phyloP scores from a whole-genome alignment of 2,888 invertebrate genomes.

The Busseola fusca region DNA sequence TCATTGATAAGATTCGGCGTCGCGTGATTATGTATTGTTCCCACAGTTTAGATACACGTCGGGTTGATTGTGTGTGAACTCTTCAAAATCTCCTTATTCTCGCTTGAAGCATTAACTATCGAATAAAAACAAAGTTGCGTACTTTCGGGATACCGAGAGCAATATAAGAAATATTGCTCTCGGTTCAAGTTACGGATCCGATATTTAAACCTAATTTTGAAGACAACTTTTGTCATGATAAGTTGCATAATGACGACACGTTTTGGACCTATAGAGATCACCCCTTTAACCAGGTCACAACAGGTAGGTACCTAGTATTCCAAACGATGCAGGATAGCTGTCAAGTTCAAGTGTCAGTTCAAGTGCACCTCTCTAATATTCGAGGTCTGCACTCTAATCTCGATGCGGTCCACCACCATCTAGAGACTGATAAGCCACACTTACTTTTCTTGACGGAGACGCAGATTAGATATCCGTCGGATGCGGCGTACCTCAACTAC shows the following conservation, averaged over 20 bases:
- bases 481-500: too few relatives aligned
- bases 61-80: not conserved
- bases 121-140: not conserved
- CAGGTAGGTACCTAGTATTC: not conserved
- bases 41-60: constrained; percentile 26
- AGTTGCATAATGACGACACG: not conserved
- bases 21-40: constrained; percentile 39
- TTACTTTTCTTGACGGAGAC: too few relatives aligned
- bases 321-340: constrained; percentile 2
- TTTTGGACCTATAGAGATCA: not conserved
- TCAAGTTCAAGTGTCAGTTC: too few relatives aligned
- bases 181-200: too few relatives aligned
- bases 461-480: too few relatives aligned
- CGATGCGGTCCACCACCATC: too few relatives aligned
- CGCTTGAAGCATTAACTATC: not conserved
- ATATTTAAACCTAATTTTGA: not conserved
- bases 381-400: too few relatives aligned
- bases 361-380: too few relatives aligned
- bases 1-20: constrained; percentile 57
- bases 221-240: not conserved
- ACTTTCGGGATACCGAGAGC: not conserved
- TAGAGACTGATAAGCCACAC: too few relatives aligned
- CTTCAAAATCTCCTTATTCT: not conserved
- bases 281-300: not conserved
- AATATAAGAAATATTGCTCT: not conserved